phyloP scores from a whole-genome alignment of 64 coral and sea anemone species.

The Pocillopora verrucosa region DNA sequence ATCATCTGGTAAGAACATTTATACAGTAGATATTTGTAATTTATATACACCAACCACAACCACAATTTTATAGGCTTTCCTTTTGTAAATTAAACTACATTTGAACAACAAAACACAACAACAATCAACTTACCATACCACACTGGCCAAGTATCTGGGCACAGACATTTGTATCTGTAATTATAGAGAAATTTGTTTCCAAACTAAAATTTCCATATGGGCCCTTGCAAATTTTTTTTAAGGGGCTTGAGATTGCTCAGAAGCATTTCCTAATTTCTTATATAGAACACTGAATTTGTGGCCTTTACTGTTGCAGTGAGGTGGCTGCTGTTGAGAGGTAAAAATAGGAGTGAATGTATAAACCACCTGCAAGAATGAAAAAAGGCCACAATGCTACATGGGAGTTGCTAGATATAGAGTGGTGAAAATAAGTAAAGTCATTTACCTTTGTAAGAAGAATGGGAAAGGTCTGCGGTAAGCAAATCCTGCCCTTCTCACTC shows the following conservation, averaged over 20 bases:
- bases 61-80: too few relatives aligned
- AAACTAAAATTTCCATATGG: background rate
- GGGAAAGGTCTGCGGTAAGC: constrained; percentile 87
- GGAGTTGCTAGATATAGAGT: background rate
- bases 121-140: constrained; percentile 74
- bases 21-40: background rate
- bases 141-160: constrained; percentile 93
- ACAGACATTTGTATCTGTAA: constrained; percentile 92
- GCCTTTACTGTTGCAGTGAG: too few relatives aligned
- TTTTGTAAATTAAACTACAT: too few relatives aligned
- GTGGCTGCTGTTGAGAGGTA: too few relatives aligned
- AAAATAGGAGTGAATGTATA: too few relatives aligned
- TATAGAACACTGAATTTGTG: too few relatives aligned
- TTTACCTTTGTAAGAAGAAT: constrained; percentile 86
- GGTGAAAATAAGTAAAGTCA: background rate
- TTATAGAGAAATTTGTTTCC: background rate
- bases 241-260: background rate
- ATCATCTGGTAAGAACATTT: constrained; percentile 40
- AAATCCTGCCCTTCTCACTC: constrained; percentile 94
- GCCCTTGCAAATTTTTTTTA: too few relatives aligned
- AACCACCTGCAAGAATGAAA: too few relatives aligned
- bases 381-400: too few relatives aligned
- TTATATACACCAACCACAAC: background rate
- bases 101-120: background rate
- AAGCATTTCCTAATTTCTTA: too few relatives aligned